Base-by-base conservation (phyloP, 2,888 invertebrate species). In the Idaea dimidiata region DNA sequence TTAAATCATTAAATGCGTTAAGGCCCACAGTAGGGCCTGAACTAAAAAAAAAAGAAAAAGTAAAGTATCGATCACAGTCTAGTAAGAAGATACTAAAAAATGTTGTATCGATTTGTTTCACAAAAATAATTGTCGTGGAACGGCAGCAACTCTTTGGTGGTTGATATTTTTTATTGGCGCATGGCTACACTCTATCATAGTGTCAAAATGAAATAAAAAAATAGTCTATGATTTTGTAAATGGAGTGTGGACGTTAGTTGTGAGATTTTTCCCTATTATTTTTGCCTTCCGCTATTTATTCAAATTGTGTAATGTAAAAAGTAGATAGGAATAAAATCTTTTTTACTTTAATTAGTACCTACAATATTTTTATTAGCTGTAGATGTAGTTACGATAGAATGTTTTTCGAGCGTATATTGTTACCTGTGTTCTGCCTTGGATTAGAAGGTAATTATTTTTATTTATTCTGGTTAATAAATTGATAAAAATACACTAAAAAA, bases 201-300 rank as follows among this genome's bases (percentile, higher is more conserved):
- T 56, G 56, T 56, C 56, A 56, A 18, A 17, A 8, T 24, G 59
- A 57, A 63, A 62, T 59, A 66, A 33, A 58, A 59, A 68, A 72
- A 75, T 90, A 91, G 90, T 90, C 89, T 90, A 89, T 91, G 89
- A 82, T 79, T 83, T 80, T 77, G 83, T 83, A 84, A 82, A 88
- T 84, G 89, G 75, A 77, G 87, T 78, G 78, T 71, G 74, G 89
- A 87, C 89, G 91, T 88, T 82, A 85, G 84, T 87, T 86, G 87
- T 88, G 87, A 84, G 76, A 84, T 84, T 87, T 83, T 89, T 88
- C 86, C 86, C 82, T 89, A 87, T 85, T 86, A 85, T 87, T 67
- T 84, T 89, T 84, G 85, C 86, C 85, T 91, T 87, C 84, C 86
- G 87, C 87, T 86, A 82, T 84, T 81, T 80, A 78, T 53, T 62